These are phyloP conservation scores for Drosophila nr. perissopoda DNA, from an alignment of 2,888 invertebrate species.

Conservation along the genomic window DNA sequence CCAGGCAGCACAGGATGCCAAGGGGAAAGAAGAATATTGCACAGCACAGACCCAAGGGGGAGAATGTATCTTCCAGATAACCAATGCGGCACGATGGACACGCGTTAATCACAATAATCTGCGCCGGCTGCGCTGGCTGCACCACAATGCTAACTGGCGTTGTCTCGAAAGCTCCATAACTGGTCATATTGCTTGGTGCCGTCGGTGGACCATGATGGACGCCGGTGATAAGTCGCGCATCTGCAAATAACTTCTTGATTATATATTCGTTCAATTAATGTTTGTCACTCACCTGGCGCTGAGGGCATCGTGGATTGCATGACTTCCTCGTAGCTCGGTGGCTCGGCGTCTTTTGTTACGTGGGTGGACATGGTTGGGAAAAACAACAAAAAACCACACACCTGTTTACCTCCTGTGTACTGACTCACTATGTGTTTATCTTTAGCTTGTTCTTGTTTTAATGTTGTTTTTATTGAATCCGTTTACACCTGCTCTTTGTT, in stretches of 20 bases:
- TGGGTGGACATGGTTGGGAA: slow-evolving; percentile 43
- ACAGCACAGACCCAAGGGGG: slow-evolving; percentile 93
- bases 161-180: slow-evolving; percentile 85
- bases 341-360: slow-evolving; percentile 83
- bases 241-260: slow-evolving; percentile 27
- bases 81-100: slow-evolving; percentile 96
- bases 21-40: slow-evolving; percentile 89
- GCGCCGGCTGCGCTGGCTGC: slow-evolving; percentile 86
- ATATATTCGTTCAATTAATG: slow-evolving; percentile 1
- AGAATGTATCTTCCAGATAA: slow-evolving; percentile 93
- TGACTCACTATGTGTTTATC: slow-evolving; percentile 36
- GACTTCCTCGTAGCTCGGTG: slow-evolving; percentile 86
- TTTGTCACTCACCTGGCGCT: slow-evolving; percentile 41
- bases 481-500: slow-evolving; percentile 38
- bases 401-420: slow-evolving; percentile 3
- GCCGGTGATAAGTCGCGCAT: slow-evolving; percentile 64
- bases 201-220: slow-evolving; percentile 62
- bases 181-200: slow-evolving; percentile 59
- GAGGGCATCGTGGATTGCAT: slow-evolving; percentile 53
- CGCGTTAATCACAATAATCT: slow-evolving; percentile 93
- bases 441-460: slow-evolving; percentile 31
- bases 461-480: slow-evolving; percentile 34
- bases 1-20: slow-evolving; percentile 94
- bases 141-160: slow-evolving; percentile 87
- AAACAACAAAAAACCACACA: not conserved